Conservation (phyloP, 2,888 invertebrate species). For the Congeria kusceri region DNA sequence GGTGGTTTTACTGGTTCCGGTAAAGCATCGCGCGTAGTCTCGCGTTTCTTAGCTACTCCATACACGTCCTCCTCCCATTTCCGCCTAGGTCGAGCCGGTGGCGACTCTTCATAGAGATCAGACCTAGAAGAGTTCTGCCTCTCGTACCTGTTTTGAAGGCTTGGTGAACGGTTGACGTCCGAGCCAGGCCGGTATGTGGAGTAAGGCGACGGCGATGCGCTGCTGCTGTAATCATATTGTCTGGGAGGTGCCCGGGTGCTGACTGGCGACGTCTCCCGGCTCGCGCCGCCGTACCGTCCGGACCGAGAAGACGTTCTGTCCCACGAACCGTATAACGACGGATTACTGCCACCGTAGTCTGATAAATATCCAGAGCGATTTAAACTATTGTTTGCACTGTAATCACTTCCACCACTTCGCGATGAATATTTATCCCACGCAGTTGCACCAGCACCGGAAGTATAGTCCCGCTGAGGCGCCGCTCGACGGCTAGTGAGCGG, state of each 20-base stretch:
- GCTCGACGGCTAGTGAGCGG: conserved; percentile 65
- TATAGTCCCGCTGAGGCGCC: conserved; percentile 55
- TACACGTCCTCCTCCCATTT: conserved; percentile 59
- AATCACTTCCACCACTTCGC: conserved; percentile 70
- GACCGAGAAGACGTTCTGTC: conserved; percentile 77
- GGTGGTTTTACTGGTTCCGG: conserved; percentile 60
- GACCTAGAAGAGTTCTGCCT: conserved; percentile 73
- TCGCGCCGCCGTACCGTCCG: conserved; percentile 73
- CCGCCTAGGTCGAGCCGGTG: conserved; percentile 30
- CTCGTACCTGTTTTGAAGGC: conserved; percentile 70
- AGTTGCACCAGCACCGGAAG: conserved; percentile 57
- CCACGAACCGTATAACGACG: conserved; percentile 77
- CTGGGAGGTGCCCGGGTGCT: conserved; percentile 69
- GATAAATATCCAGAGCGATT: conserved; percentile 80
- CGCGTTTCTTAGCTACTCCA: conserved; percentile 33
- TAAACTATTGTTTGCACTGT: conserved; percentile 48
- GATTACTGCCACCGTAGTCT: conserved; percentile 79
- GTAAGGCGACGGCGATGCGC: conserved; percentile 78
- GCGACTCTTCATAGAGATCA: conserved; percentile 59
- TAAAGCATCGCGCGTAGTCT: conserved; percentile 34
- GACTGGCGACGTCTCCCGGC: conserved; percentile 79
- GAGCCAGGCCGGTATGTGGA: conserved; percentile 75
- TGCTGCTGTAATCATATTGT: conserved; percentile 80
- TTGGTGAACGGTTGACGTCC: conserved; percentile 49
- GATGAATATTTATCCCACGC: conserved; percentile 69